Conservation (phyloP, 2,797 vertebrate genomes). For the Poeciliopsis infans region DNA sequence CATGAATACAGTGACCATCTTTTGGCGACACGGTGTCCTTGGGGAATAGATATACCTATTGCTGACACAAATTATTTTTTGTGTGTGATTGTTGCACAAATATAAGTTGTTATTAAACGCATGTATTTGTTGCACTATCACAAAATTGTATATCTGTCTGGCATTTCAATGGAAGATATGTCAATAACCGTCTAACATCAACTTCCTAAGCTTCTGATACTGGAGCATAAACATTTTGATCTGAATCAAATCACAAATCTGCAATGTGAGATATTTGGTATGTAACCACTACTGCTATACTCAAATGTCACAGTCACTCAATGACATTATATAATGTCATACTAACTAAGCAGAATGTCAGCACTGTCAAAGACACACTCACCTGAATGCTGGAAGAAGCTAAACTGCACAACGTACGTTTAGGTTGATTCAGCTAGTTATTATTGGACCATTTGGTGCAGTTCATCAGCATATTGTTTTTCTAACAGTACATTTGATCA, state of each 20-base stretch:
- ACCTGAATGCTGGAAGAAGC: neutral
- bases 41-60: neutral
- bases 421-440: neutral
- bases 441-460: too few relatives aligned
- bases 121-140: neutral
- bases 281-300: neutral
- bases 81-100: slow-evolving; percentile 17
- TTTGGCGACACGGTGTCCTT: neutral
- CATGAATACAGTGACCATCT: neutral
- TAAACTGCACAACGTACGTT: neutral
- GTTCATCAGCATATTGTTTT: too few relatives aligned
- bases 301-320: neutral
- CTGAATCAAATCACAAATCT: neutral
- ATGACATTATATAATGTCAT: neutral
- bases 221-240: neutral
- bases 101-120: neutral
- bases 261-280: neutral
- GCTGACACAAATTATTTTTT: neutral
- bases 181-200: neutral
- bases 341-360: neutral
- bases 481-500: neutral
- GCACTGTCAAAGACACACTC: neutral
- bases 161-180: neutral
- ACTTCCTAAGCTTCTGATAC: neutral
- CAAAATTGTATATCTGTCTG: neutral